Base-by-base conservation (phyloP, 1,140 invertebrate genomes). In the Tetramorium simillimum region DNA sequence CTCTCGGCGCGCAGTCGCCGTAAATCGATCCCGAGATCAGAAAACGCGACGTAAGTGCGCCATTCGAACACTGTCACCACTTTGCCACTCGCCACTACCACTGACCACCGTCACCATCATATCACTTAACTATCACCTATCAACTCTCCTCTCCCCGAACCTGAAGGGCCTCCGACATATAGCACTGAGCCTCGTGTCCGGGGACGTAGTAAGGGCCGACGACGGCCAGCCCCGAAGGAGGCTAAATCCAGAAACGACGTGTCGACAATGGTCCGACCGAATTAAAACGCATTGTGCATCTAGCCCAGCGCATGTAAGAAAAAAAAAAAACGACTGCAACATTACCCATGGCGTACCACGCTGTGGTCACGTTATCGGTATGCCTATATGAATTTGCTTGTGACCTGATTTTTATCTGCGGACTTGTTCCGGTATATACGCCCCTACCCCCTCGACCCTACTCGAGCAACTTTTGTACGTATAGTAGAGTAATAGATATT, bases 121-220 rank as follows among this genome's bases (percentile, higher is more conserved):
- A 88, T 85, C 51, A 81, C 72, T 76, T n/a, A 56, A 86, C 43
- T 24, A 88, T 67, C 85, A 87, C 85, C 12, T 18, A 67, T 2
- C 28, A 53, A 76, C 24, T 65, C 73, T 85, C 16, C n/a, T 58
- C 49, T 56, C 14, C 40, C 40, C 24, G n/a, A 67, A 40, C 51
- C 33, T 24, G 69, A 90, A 93, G 87, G 92, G 93, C 94, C 93
- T 95, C 94, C 94, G 95, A 96, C 95, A 96, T 96, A 96, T 96
- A 95, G 95, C 94, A 96, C 96, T 96, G 94, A 95, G 95, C 95
- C 94, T 95, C 95, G 96, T 95, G 95, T 96, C 95, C 95, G 96
- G 96, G 96, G 95, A 95, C 93, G 91, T 92, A 90, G 94, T 94
- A 95, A 95, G 95, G 95, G 95, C 94, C 94, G 95, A 95, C 94